Percentiles rank a stretch among this genome's conserved stretches.
phyloP scores from a whole-genome alignment of 2,113 vertebrate species.

The Rana temporaria region DNA sequence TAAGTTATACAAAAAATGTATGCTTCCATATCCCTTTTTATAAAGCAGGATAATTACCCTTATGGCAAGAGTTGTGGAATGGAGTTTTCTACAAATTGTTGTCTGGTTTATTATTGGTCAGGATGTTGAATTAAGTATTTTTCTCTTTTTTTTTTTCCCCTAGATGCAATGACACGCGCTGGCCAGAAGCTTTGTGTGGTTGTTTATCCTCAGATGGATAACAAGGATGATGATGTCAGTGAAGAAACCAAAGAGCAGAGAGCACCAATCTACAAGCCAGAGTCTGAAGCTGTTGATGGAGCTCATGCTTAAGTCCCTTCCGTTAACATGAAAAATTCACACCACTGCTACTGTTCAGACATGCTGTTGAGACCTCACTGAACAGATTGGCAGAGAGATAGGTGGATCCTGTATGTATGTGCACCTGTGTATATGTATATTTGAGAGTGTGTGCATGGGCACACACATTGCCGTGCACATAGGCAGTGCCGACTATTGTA shows the following conservation, averaged over 20 bases:
- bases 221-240: not conserved
- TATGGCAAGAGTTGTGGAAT: no score
- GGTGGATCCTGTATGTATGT: slow-evolving; percentile 20
- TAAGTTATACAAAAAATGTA: no score
- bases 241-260: slow-evolving; percentile 63
- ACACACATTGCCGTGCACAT: slow-evolving; percentile 1
- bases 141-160: not conserved
- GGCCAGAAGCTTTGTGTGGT: slow-evolving; percentile 89
- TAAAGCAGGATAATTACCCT: no score
- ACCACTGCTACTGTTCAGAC: not conserved
- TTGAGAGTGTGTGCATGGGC: not conserved
- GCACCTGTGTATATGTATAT: slow-evolving; percentile 15
- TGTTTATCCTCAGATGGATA: slow-evolving; percentile 76
- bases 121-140: not conserved
- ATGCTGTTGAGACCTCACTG: slow-evolving; percentile 23
- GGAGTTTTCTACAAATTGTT: not conserved
- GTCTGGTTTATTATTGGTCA: not conserved
- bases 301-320: slow-evolving; percentile 36
- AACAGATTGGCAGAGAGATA: slow-evolving; percentile 26
- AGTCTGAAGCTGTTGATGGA: slow-evolving; percentile 25
- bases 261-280: slow-evolving; percentile 61
- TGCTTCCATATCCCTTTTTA: no score
- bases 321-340: not conserved
- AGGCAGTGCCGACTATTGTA: slow-evolving; percentile 24
- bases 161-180: slow-evolving; percentile 81